Base-by-base conservation (phyloP, 1,140 invertebrate genomes). In the Diprion similis region DNA sequence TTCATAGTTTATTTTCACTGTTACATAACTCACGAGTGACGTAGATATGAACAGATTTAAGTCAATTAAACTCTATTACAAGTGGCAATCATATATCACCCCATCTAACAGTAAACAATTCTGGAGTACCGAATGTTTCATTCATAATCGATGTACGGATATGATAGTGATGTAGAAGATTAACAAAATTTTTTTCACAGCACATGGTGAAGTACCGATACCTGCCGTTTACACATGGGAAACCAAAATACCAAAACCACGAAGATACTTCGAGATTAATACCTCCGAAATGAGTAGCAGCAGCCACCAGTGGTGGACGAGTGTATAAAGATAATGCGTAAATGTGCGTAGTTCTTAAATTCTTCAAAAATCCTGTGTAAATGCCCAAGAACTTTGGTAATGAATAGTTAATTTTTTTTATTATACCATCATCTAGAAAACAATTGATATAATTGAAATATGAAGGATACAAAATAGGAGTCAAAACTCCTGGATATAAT, bases 121-220 rank as follows among this genome's bases (percentile, higher is more conserved):
- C 2, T 37, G 2, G 6, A 37, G 24, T 37, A 37, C 24, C 1
- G 6, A 1, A 37, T 37, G 2, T 37, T 37, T 37, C 24, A 6
- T 37, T 37, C 24, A 37, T 37, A 37, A 37, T 37, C 6, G 24
- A 37, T 6, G 24, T 37, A 37, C 24, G 1, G 24, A 3, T 37
- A 37, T 6, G 13, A 15, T 64, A 64, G 17, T 64, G 2, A 64
- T 64, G 59, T 64, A 4, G 59, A 74, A 76, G 72, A 77, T 78
- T 72, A 64, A 69, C 66, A 69, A 77, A 77, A 73, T 71, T 71
- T 87, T 85, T 81, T 88, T 94, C 94, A 75, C 91, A 98, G 97
- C 98, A 99, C 90, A 99, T 99, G 99, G 97, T 99, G 81, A 98
- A 97, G 89, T 99, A 99, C 89, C 94, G 94, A 87, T 99, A 99